Conservation (phyloP, 2,888 invertebrate genomes). For the Tiliacea aurago region DNA sequence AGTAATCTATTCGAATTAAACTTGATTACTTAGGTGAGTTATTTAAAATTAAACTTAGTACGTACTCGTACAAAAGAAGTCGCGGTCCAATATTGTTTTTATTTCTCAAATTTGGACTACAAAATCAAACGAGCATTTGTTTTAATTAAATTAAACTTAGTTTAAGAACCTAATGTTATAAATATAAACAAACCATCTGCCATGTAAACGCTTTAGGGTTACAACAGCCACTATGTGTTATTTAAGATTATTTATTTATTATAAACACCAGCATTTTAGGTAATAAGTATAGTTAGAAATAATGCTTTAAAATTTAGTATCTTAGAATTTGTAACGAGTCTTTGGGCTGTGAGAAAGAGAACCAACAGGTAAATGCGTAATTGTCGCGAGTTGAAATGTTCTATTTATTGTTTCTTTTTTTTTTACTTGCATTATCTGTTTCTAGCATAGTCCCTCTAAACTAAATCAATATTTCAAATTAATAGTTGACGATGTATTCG, state of each 20-base stretch:
- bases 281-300: slow-evolving; percentile 50
- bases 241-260: slow-evolving; percentile 63
- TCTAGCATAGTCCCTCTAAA: slow-evolving; percentile 39
- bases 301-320: slow-evolving; percentile 58
- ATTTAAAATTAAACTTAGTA: slow-evolving; percentile 19
- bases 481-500: slow-evolving; percentile 26
- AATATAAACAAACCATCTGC: slow-evolving; percentile 45
- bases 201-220: slow-evolving; percentile 45
- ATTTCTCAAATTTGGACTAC: slow-evolving; percentile 10
- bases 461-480: slow-evolving; percentile 32
- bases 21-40: slow-evolving; percentile 10
- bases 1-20: slow-evolving; percentile 46
- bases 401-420: slow-evolving; percentile 27
- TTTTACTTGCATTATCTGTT: slow-evolving; percentile 46
- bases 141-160: slow-evolving; percentile 9
- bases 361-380: slow-evolving; percentile 64
- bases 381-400: slow-evolving; percentile 35
- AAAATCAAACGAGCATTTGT: slow-evolving; percentile 28
- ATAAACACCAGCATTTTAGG: slow-evolving; percentile 42
- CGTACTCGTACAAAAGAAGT: slow-evolving; percentile 15
- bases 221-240: slow-evolving; percentile 40
- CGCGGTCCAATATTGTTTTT: slow-evolving; percentile 35
- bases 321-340: slow-evolving; percentile 60
- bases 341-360: slow-evolving; percentile 79
- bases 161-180: slow-evolving; percentile 42